Conservation (phyloP, 2,888 invertebrate genomes). For the Seira musarum region DNA sequence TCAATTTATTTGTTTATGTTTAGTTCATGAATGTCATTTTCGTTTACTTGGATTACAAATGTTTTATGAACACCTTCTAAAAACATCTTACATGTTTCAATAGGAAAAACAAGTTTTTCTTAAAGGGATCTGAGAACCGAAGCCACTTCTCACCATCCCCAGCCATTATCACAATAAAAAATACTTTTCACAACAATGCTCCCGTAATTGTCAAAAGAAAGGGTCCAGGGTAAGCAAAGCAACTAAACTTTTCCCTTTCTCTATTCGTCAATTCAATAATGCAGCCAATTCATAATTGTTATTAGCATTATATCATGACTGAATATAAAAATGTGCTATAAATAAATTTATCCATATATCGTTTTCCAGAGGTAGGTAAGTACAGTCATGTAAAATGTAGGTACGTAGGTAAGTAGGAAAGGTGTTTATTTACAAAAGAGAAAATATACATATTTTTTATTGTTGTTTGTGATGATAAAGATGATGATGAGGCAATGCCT, state of each 20-base stretch:
- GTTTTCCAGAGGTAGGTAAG: no score
- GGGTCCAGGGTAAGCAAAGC: no score
- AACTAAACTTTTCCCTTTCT: no score
- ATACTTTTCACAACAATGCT: conserved; percentile 44
- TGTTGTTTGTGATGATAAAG: neutral
- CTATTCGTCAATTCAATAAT: no score
- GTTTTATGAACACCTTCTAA: neutral
- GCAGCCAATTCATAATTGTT: no score
- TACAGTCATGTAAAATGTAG: no score
- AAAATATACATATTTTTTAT: conserved; percentile 24
- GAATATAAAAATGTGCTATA: no score
- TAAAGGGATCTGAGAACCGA: no score
- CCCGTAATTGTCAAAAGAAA: conserved; percentile 57
- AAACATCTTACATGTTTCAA: neutral
- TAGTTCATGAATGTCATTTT: conserved; percentile 9
- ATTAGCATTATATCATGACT: no score
- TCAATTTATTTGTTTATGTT: neutral
- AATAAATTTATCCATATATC: no score
- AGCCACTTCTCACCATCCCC: conserved; percentile 35
- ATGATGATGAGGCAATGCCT: conserved; percentile 9
- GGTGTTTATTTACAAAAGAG: conserved; percentile 53
- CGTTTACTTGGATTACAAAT: conserved; percentile 11
- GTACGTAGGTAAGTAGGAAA: no score
- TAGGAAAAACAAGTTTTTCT: neutral
- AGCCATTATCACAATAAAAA: conserved; percentile 47